These are phyloP conservation scores for Erebia palarica DNA, from an alignment of 2,888 invertebrate genomes.

Conservation along the genomic window DNA sequence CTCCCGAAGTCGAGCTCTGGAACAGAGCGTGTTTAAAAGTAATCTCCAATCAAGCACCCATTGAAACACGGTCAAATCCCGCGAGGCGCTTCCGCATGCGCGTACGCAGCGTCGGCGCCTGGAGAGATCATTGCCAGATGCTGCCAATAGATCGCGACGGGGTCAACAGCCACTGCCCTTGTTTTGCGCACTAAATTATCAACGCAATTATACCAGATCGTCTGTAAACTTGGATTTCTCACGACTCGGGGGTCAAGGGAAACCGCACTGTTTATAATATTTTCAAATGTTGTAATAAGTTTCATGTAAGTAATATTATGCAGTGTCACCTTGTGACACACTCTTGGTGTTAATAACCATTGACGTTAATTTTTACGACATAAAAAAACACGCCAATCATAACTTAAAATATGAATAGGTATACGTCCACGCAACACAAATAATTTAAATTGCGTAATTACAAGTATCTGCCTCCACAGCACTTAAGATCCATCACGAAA, in stretches of 20 bases:
- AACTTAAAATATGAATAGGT: too few species aligned
- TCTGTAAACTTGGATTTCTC: slow-evolving; percentile 49
- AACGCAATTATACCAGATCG: slow-evolving; percentile 53
- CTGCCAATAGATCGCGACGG: slow-evolving; percentile 75
- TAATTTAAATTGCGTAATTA: too few species aligned
- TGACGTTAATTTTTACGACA: slow-evolving; percentile 7
- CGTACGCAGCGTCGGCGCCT: slow-evolving; percentile 48
- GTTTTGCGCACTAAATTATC: slow-evolving; percentile 76
- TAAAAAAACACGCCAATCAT: background rate
- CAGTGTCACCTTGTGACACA: slow-evolving; percentile 16
- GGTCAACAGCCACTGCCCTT: slow-evolving; percentile 81
- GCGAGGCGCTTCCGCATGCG: slow-evolving; percentile 70
- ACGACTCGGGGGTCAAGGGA: slow-evolving; percentile 60
- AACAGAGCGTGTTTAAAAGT: slow-evolving; percentile 33
- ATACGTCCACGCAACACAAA: too few species aligned
- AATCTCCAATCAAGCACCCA: slow-evolving; percentile 47
- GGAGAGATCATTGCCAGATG: slow-evolving; percentile 80
- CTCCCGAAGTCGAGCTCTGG: slow-evolving; percentile 51
- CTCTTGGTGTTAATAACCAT: slow-evolving; percentile 3
- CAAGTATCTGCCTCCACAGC: too few species aligned
- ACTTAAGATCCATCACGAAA: too few species aligned
- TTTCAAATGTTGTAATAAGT: slow-evolving; percentile 25
- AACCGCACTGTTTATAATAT: slow-evolving; percentile 51
- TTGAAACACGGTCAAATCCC: slow-evolving; percentile 76
- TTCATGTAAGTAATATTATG: slow-evolving; percentile 12